Conservation (phyloP, 2,113 vertebrate genomes). For the Notothenia rossii region DNA sequence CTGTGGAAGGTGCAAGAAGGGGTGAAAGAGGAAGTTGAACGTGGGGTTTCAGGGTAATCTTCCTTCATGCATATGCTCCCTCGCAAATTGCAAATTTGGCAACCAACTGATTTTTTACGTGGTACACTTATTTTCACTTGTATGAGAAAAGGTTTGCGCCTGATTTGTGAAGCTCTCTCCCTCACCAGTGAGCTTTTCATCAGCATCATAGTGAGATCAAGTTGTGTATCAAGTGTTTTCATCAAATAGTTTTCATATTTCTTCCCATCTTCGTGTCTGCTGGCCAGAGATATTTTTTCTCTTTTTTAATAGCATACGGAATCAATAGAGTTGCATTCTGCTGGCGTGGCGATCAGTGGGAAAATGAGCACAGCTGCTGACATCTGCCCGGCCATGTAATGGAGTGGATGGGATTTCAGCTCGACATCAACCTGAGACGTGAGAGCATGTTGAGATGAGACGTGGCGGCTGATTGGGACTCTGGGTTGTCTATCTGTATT, state of each 20-base stretch:
- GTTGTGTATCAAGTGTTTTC: conserved; percentile 57
- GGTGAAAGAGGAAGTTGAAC: conserved; percentile 19
- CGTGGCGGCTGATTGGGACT: conserved; percentile 4
- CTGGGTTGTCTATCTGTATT: neutral
- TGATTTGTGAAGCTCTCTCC: neutral
- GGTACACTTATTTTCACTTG: conserved; percentile 7
- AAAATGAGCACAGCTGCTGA: conserved; percentile 49
- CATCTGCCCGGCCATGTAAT: conserved; percentile 34
- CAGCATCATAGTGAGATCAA: conserved; percentile 32
- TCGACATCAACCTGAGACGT: conserved; percentile 32
- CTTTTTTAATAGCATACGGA: conserved; percentile 46
- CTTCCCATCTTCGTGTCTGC: conserved; percentile 17
- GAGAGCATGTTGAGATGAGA: conserved; percentile 21
- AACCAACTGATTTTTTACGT: neutral
- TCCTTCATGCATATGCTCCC: neutral
- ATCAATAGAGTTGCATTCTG: conserved; percentile 66
- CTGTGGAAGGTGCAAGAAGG: conserved; percentile 6
- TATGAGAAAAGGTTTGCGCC: neutral
- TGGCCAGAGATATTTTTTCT: conserved; percentile 46
- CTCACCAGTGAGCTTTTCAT: conserved; percentile 35
- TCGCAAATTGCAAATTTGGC: conserved; percentile 3
- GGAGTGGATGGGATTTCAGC: conserved; percentile 51
- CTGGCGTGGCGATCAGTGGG: conserved; percentile 39
- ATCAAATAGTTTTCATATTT: conserved; percentile 40
- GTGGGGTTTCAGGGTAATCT: conserved; percentile 21